Conservation (phyloP, 2,888 invertebrate species). For the Camptogramma bilineatum region DNA sequence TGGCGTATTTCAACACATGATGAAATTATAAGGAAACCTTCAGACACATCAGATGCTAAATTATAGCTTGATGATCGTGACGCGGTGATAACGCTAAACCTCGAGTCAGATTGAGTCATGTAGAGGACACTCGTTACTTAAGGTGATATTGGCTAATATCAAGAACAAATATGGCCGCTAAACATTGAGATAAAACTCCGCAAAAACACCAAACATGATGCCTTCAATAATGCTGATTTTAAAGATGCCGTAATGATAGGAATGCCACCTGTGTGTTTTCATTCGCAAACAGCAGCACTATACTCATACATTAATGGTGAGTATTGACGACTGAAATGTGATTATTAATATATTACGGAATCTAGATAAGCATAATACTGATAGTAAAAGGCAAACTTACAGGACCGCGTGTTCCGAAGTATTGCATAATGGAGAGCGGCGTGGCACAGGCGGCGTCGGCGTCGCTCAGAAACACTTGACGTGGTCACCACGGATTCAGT, state of each 20-base stretch:
- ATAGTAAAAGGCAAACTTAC: slow-evolving; percentile 60
- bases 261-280: slow-evolving; percentile 20
- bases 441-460: slow-evolving; percentile 54
- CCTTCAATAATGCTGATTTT: slow-evolving; percentile 30
- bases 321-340: slow-evolving; percentile 8
- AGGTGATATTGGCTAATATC: slow-evolving; percentile 61
- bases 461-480: slow-evolving; percentile 55
- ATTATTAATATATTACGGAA: slow-evolving; percentile 11
- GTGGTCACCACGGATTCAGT: slow-evolving; percentile 51
- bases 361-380: slow-evolving; percentile 35
- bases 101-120: slow-evolving; percentile 58
- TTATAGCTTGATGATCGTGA: slow-evolving; percentile 47
- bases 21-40: slow-evolving; percentile 29
- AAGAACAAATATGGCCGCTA: slow-evolving; percentile 71
- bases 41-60: slow-evolving; percentile 40
- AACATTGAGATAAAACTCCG: too few species aligned
- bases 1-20: slow-evolving; percentile 6
- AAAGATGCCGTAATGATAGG: slow-evolving; percentile 24
- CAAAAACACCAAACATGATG: slow-evolving; percentile 54
- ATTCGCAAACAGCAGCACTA: slow-evolving; percentile 11
- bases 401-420: slow-evolving; percentile 53
- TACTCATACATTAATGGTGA: slow-evolving; percentile 11
- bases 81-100: slow-evolving; percentile 52
- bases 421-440: slow-evolving; percentile 71
- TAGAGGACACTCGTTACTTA: slow-evolving; percentile 59